Evolutionary conservation across 2,888 invertebrate genomes (phyloP).

Genomic region (Hypomecis punctinalis): DNA sequence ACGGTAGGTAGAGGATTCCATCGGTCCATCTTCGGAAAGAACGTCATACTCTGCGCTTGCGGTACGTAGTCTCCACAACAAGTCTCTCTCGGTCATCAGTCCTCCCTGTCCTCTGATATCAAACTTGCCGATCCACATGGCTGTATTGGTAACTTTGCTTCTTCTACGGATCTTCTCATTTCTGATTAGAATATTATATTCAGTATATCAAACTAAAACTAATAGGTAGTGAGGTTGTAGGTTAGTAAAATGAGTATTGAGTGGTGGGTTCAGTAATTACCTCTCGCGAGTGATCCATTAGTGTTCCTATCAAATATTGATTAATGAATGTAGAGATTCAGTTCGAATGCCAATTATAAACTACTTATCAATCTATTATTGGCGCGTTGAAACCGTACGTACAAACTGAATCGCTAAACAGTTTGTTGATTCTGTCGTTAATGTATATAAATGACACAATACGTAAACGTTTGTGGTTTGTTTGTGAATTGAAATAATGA

Average conservation of each 20-base stretch:
- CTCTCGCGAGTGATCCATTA: conserved; percentile 9
- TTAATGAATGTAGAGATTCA: conserved; percentile 9
- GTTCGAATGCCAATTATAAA: conserved; percentile 6
- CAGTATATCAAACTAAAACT: not conserved
- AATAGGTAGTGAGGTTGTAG: not conserved
- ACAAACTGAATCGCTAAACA: not conserved
- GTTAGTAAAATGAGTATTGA: not conserved
- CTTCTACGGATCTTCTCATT: no score
- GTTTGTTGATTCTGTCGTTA: not conserved
- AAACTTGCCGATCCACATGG: no score
- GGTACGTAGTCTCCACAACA: no score
- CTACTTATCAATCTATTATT: not conserved
- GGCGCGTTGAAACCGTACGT: not conserved
- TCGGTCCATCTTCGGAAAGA: no score
- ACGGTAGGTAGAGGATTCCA: no score
- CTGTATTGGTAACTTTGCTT: no score
- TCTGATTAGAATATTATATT: conserved; percentile 10
- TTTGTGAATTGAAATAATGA: no score
- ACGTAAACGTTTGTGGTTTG: not conserved
- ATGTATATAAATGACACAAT: not conserved
- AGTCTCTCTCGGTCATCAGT: no score
- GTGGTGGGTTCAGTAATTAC: not conserved
- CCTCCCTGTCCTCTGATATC: no score
- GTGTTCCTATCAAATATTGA: conserved; percentile 23
- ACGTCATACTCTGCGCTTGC: no score